phyloP scores from a whole-genome alignment of 1,140 invertebrate species.

The Cherax destructor region DNA sequence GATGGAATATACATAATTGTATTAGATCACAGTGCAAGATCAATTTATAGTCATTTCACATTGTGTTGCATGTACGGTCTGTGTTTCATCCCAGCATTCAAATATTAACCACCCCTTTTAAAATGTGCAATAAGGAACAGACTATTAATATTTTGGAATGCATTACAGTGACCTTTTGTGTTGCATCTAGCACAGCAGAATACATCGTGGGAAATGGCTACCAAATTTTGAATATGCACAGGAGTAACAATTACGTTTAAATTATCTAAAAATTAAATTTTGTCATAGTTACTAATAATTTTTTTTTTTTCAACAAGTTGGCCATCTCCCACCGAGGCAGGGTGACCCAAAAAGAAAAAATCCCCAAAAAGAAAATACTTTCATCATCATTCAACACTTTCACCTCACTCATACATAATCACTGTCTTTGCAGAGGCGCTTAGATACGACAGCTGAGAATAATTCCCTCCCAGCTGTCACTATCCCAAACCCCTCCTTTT shows the following conservation, averaged over 20 bases:
- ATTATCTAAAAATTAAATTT: too few relatives aligned
- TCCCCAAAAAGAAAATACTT: too few relatives aligned
- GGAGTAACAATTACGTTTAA: neutral
- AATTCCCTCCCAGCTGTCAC: too few relatives aligned
- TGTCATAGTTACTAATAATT: too few relatives aligned
- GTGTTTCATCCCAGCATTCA: neutral
- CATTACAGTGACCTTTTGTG: neutral
- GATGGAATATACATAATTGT: neutral
- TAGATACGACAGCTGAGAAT: too few relatives aligned
- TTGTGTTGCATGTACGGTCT: neutral
- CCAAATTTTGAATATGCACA: neutral
- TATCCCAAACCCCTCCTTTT: too few relatives aligned
- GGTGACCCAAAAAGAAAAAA: too few relatives aligned
- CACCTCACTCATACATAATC: too few relatives aligned
- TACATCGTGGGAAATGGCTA: neutral
- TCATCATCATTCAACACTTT: too few relatives aligned
- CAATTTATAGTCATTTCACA: slow-evolving; percentile 9
- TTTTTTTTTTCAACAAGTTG: too few relatives aligned
- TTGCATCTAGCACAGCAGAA: neutral
- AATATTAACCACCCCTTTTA: neutral
- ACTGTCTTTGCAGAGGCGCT: too few relatives aligned
- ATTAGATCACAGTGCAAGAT: neutral
- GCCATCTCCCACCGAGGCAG: too few relatives aligned
- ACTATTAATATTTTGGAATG: neutral
- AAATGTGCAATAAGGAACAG: neutral